A percentile compares a stretch with the other conserved stretches of the same genome.
Evolutionary conservation across 2,113 vertebrate genomes (phyloP).

Genomic region (Pseudorasbora parva): DNA sequence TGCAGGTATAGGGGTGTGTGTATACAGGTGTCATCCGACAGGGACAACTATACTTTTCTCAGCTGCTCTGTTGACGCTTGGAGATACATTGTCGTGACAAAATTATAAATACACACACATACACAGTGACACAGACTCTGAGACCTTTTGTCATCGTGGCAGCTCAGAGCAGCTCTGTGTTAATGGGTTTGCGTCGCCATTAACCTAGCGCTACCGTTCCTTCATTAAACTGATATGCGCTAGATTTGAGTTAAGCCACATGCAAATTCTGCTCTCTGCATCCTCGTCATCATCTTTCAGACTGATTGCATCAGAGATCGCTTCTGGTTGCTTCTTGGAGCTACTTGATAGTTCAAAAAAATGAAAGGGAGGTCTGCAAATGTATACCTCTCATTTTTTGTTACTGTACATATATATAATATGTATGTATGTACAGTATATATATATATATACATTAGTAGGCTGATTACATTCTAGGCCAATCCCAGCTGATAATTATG

Average conservation of each 20-base stretch:
- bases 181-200: slow-evolving; percentile 25
- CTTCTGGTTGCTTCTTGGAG: slow-evolving; percentile 53
- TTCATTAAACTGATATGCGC: not conserved
- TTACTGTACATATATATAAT: too few species aligned
- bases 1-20: slow-evolving; percentile 23
- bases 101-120: slow-evolving; percentile 25
- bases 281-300: slow-evolving; percentile 67
- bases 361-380: not conserved
- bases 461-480: not conserved
- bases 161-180: slow-evolving; percentile 40
- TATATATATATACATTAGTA: too few species aligned
- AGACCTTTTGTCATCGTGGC: slow-evolving; percentile 40
- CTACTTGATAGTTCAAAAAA: slow-evolving; percentile 57
- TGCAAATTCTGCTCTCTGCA: slow-evolving; percentile 41
- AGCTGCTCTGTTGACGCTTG: slow-evolving; percentile 33
- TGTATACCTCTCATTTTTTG: too few species aligned
- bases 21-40: slow-evolving; percentile 61
- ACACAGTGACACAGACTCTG: not conserved
- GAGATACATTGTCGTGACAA: not conserved
- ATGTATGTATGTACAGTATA: too few species aligned
- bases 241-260: slow-evolving; percentile 35
- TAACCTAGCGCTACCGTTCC: not conserved
- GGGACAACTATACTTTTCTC: slow-evolving; percentile 50
- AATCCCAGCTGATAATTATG: not conserved
- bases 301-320: slow-evolving; percentile 71